Percentiles rank a stretch among this genome's conserved stretches.
Evolutionary conservation across 2,113 vertebrate species (phyloP).

Genomic region (Leucopternis melanops): DNA sequence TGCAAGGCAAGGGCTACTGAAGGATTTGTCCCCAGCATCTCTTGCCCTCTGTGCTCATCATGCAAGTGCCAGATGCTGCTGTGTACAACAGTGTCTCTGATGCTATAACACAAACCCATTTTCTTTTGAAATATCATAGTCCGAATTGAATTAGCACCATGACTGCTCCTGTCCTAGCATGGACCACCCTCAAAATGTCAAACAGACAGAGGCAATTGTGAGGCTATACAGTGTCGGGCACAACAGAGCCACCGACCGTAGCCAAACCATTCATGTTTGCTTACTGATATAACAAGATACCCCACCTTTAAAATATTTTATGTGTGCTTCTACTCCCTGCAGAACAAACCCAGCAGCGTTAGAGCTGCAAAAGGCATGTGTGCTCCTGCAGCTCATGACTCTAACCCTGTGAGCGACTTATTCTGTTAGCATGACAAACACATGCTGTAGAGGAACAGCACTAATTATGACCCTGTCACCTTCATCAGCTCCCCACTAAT

Average conservation of each 20-base stretch:
- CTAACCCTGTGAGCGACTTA: slow-evolving; percentile 56
- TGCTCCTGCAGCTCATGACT: slow-evolving; percentile 45
- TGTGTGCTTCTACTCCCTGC: neutral
- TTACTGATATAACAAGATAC: accelerated
- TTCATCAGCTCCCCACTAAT: slow-evolving; percentile 70
- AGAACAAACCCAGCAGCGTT: neutral
- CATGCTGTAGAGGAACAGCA: slow-evolving; percentile 62
- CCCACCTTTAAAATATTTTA: neutral
- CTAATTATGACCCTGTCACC: slow-evolving; percentile 77
- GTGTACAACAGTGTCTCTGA: neutral
- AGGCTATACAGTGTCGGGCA: neutral
- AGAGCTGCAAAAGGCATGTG: neutral
- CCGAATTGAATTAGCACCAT: neutral
- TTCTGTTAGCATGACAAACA: slow-evolving; percentile 43
- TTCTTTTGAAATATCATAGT: neutral
- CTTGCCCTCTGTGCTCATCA: neutral
- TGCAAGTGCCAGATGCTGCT: neutral
- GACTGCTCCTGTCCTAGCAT: neutral
- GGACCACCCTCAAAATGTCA: neutral
- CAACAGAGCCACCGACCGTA: neutral
- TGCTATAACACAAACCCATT: neutral
- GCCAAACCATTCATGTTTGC: neutral
- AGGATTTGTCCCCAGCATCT: neutral
- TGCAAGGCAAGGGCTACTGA: neutral
- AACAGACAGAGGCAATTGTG: accelerated